Base-by-base conservation (phyloP, 1,140 invertebrate genomes). In the Diabrotica virgifera region DNA sequence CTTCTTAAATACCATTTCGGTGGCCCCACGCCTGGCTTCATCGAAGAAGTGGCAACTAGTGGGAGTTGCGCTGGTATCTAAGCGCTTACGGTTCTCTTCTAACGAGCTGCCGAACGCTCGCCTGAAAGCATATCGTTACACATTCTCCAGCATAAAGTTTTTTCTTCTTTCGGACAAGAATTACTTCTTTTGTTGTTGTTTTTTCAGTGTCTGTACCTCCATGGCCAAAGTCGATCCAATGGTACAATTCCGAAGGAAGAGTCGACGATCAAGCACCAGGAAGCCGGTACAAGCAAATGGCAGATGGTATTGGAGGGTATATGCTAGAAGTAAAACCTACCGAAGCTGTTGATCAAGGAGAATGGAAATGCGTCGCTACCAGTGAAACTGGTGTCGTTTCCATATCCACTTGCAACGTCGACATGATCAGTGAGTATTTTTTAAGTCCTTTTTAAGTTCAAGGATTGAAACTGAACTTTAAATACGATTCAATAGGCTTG, bases 361-460 rank as follows among this genome's bases (percentile, higher is more conserved):
- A 93, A 73, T 96, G 93, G 93, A 93, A 93, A 78, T 92, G 90
- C 72, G 90, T 92, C 2, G 90, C 90, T 6, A 90, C 87, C 1
- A 91, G 86, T 73, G 72, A 82, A 1, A 85, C 87, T n/a, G 89
- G 90, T 57, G 83, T 86, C 46, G 86, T 89, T 59, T 87, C 90
- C 58, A 88, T 92, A 57, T 85, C 89, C 1, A 84, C 86, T 1
- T 89, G 88, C 76, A 82, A 82, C 62, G 84, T 94, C 24, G 81
- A 84, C 62, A 90, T 93, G 85, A 85, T 87, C 67, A 90, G 88
- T 90, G 79, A 83, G 81, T 76, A 38, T 12, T 10, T 24, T 46
- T 46, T 11, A 46, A 46, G 11, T 11, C 11, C 40, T n/a, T n/a
- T n/a, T n/a, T n/a, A n/a, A n/a, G n/a, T n/a, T n/a, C n/a, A n/a